phyloP scores from a whole-genome alignment of 2,797 vertebrate genomes.

The Cirrhinus mrigala region DNA sequence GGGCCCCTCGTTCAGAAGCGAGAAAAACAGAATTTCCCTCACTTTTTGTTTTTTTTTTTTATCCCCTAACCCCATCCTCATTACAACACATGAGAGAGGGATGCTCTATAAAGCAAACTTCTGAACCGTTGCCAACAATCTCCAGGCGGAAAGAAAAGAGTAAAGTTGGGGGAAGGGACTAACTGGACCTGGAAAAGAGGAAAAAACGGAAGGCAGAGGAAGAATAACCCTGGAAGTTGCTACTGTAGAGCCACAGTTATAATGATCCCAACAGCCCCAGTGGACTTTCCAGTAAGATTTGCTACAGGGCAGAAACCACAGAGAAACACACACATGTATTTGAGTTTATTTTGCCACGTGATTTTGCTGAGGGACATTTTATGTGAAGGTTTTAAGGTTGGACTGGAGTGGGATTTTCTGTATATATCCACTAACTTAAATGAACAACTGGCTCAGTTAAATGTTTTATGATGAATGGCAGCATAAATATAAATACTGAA shows the following conservation, averaged over 20 bases:
- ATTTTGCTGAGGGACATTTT: conserved; percentile 2
- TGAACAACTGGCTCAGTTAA: conserved; percentile 9
- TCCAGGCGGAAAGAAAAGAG: conserved; percentile 52
- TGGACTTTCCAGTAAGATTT: conserved; percentile 8
- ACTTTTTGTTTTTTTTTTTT: not conserved
- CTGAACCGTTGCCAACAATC: conserved; percentile 65
- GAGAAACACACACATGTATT: conserved; percentile 11
- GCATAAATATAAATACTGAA: not conserved
- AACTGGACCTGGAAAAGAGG: conserved; percentile 28
- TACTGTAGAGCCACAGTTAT: conserved; percentile 35
- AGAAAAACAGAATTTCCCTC: conserved; percentile 33
- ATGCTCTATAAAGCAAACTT: conserved; percentile 53
- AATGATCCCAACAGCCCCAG: conserved; percentile 36
- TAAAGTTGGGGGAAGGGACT: conserved; percentile 34
- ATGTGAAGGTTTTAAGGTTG: conserved; percentile 4
- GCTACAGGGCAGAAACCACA: conserved; percentile 28
- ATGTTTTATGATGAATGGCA: not conserved
- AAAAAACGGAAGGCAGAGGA: conserved; percentile 26
- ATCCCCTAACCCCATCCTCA: not conserved
- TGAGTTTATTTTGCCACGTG: not conserved
- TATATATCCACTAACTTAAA: not conserved
- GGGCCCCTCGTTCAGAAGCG: not conserved
- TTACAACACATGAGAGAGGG: conserved; percentile 16
- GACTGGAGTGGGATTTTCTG: conserved; percentile 4
- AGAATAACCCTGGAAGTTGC: conserved; percentile 39